Base-by-base conservation (phyloP, 2,888 invertebrate genomes). In the Brachylomia viminalis region DNA sequence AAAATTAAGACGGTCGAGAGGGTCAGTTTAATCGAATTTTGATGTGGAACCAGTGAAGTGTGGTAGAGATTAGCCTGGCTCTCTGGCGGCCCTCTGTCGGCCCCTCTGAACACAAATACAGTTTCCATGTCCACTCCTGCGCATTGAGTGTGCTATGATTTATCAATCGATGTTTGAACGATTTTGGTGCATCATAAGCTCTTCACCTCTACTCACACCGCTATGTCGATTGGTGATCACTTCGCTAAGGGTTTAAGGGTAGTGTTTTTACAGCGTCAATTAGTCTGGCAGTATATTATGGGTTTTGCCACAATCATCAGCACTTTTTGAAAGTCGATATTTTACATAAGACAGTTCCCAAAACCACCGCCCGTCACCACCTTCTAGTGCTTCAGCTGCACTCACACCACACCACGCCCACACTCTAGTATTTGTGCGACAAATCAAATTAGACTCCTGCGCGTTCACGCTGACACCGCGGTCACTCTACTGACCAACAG, bases 101-200 rank as follows among this genome's bases (percentile, higher is more conserved):
- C 64, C 69, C 65, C 82, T 87, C 82, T 82, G 83, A 68, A 77
- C 78, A 83, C 89, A 93, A 92, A 93, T 92, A 92, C 91, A 89
- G 91, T 92, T 93, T 91, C 90, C 92, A 86, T 93, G 93, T 93
- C 79, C 85, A 86, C 86, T 86, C 87, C 85, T 75, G 88, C 88
- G 88, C 88, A 88, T 66, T 77, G 58, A 68, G 52, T 65, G 68
- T 75, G 62, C 75, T 78, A 73, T 79, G 72, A 87, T 82, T 84
- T 83, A 87, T 86, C 85, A 82, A 80, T 83, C 45, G 45, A 23
- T 33, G 62, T 77, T 69, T 66, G 68, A 72, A 69, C 38, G 62
- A 38, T 83, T 62, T 59, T 42, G 38, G 56, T 75, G 72, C 61
- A 47, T 30, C 23, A 13, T 38, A 8, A 33, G 23, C 8, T 45